Evolutionary conservation across 2,797 vertebrate genomes (phyloP).

Genomic region (Xerus rutilus): DNA sequence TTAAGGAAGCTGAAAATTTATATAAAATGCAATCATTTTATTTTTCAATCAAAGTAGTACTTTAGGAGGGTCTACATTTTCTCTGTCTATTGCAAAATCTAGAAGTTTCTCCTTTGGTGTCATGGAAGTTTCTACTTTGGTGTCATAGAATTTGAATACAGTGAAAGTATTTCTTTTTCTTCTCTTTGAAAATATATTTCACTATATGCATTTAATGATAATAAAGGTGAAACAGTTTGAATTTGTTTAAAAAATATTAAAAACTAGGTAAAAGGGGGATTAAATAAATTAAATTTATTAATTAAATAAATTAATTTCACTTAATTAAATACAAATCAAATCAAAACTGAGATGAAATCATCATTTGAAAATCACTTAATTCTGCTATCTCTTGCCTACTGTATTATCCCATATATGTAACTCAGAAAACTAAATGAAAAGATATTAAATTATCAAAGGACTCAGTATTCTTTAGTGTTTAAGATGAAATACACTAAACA

Average conservation of each 20-base stretch:
- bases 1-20: not conserved
- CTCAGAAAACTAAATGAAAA: slow-evolving; percentile 37
- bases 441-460: not conserved
- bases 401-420: not conserved
- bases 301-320: too few species aligned
- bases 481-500: not conserved
- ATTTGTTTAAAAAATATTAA: slow-evolving; percentile 51
- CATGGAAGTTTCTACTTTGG: not conserved
- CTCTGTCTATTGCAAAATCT: not conserved
- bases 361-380: slow-evolving; percentile 48
- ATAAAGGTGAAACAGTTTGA: slow-evolving; percentile 1
- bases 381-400: not conserved
- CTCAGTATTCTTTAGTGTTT: slow-evolving; percentile 24
- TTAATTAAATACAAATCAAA: slow-evolving; percentile 46
- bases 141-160: not conserved
- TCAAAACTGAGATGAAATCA: not conserved
- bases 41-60: slow-evolving; percentile 18
- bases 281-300: too few species aligned
- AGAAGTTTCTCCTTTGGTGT: not conserved
- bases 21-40: slow-evolving; percentile 17
- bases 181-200: not conserved
- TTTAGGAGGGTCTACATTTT: not conserved
- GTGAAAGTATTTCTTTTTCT: not conserved
- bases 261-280: slow-evolving; percentile 34
- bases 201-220: not conserved